phyloP scores from a whole-genome alignment of 1,140 invertebrate species.

The Ectropis grisescens region DNA sequence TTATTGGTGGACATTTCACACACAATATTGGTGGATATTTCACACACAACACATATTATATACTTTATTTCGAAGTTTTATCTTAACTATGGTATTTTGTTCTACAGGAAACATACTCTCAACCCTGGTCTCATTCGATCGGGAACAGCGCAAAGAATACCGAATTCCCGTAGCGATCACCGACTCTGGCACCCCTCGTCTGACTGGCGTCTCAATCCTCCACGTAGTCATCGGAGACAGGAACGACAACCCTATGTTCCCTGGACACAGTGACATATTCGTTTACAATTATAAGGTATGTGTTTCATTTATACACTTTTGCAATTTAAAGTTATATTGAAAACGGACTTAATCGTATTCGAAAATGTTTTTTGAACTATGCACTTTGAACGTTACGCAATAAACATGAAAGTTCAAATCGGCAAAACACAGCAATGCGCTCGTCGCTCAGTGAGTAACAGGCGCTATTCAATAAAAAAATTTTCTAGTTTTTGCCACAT shows the following conservation, averaged over 20 bases:
- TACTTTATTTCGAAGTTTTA: too few relatives aligned
- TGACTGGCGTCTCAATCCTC: conserved; percentile 82
- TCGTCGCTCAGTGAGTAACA: too few relatives aligned
- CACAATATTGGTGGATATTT: too few relatives aligned
- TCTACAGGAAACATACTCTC: conserved; percentile 63
- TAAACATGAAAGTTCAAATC: too few relatives aligned
- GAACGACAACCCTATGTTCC: conserved; percentile 89
- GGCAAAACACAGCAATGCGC: too few relatives aligned
- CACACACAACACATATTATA: too few relatives aligned
- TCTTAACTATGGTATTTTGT: too few relatives aligned
- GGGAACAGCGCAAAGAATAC: conserved; percentile 91
- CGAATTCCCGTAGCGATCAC: conserved; percentile 89
- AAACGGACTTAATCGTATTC: not conserved
- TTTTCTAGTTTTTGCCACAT: too few relatives aligned
- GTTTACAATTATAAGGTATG: conserved; percentile 91
- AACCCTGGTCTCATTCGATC: conserved; percentile 83
- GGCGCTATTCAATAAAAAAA: too few relatives aligned
- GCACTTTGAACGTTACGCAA: not conserved
- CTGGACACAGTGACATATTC: conserved; percentile 88
- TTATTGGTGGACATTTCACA: too few relatives aligned
- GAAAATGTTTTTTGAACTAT: not conserved
- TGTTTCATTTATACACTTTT: not conserved
- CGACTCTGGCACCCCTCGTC: conserved; percentile 80
- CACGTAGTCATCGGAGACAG: conserved; percentile 91
- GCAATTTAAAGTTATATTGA: not conserved